Conservation (phyloP, 2,888 invertebrate genomes). For the Caenorhabditis sp. region DNA sequence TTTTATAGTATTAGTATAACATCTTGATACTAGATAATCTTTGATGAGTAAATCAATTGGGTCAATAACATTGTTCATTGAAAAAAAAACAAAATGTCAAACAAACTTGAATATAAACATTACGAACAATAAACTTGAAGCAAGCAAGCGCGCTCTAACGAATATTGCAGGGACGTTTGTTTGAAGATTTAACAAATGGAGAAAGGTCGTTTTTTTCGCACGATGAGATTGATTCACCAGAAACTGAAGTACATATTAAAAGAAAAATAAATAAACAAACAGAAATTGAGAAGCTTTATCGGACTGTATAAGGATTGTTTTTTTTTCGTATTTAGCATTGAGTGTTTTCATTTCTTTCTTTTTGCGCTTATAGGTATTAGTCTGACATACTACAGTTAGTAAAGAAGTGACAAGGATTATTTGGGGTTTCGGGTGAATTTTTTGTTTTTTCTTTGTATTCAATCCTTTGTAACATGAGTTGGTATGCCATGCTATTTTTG, state of each 20-base stretch:
- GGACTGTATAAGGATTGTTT: neutral
- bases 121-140: neutral
- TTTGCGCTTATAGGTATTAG: neutral
- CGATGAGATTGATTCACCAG: neutral
- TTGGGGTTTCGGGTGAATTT: neutral
- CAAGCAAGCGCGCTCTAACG: neutral
- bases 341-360: neutral
- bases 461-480: neutral
- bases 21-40: constrained; percentile 42
- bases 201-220: neutral
- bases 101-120: neutral
- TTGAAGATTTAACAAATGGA: neutral
- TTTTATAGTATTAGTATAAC: constrained; percentile 34
- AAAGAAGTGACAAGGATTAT: neutral
- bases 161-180: neutral
- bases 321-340: too few relatives aligned
- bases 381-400: neutral
- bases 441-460: neutral
- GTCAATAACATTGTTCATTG: constrained; percentile 42
- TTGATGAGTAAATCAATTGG: constrained; percentile 41
- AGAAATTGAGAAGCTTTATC: neutral
- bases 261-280: neutral
- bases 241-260: neutral
- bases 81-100: constrained; percentile 1
- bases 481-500: too few relatives aligned